phyloP scores from a whole-genome alignment of 2,888 invertebrate genomes.

The Drosophila macrospina region DNA sequence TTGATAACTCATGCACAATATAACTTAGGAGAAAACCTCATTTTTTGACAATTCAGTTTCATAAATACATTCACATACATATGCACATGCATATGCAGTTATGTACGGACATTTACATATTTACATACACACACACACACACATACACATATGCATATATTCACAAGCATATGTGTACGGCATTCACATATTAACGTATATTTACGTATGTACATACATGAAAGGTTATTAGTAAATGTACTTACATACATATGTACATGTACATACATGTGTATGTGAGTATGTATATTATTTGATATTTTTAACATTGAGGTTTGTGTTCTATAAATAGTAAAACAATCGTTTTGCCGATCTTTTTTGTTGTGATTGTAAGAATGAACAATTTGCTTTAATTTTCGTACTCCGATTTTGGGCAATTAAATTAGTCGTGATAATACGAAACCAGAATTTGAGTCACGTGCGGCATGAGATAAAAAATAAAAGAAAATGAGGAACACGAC shows the following conservation, averaged over 20 bases:
- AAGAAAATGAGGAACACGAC: neutral
- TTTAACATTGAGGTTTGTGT: neutral
- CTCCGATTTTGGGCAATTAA: neutral
- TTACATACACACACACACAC: neutral
- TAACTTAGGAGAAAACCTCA: neutral
- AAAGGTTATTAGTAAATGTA: neutral
- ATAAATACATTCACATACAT: neutral
- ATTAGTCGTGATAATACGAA: neutral
- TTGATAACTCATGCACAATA: neutral
- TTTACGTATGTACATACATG: neutral
- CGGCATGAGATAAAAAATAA: neutral
- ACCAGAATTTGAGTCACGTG: conserved; percentile 23
- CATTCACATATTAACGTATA: no score
- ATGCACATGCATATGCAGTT: neutral
- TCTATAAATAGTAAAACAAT: neutral
- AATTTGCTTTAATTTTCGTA: neutral
- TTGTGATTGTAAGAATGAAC: neutral
- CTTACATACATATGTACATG: no score
- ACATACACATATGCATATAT: neutral
- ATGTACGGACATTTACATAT: neutral
- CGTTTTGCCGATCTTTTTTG: neutral
- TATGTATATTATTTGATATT: neutral
- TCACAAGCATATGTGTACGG: no score
- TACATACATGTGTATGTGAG: no score
- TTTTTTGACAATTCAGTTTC: neutral